These are phyloP conservation scores for Holothuria glaberrima DNA, from an alignment of 35 echinoderm and acorn worm species.

Conservation along the genomic window DNA sequence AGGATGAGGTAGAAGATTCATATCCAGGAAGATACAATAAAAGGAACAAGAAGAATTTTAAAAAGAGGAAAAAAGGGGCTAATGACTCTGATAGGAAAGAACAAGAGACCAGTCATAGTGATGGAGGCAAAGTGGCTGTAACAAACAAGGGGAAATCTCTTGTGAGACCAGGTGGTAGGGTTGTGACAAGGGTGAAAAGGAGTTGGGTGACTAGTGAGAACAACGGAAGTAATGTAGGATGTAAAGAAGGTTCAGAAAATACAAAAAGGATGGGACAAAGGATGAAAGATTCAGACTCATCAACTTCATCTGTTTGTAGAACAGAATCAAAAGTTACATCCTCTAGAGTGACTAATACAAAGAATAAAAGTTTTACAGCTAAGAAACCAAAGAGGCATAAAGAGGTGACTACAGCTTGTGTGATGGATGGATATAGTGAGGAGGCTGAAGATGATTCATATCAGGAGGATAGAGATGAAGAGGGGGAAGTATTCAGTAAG, in stretches of 20 bases:
- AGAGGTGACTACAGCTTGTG: neutral
- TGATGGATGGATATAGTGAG: neutral
- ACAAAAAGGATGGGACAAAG: too few species aligned
- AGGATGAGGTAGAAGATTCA: neutral
- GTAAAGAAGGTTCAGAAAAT: neutral
- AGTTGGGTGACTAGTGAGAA: neutral
- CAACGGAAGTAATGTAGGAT: neutral
- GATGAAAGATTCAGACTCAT: too few species aligned
- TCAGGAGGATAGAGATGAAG: neutral
- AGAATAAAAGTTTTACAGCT: neutral
- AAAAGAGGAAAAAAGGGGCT: too few species aligned
- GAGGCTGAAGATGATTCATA: neutral
- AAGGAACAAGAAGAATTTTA: too few species aligned
- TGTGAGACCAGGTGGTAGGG: neutral
- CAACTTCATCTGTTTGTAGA: neutral
- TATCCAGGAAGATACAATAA: too few species aligned
- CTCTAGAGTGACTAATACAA: too few species aligned
- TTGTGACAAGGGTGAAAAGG: constrained; percentile 16
- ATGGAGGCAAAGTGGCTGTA: neutral
- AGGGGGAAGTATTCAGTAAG: constrained; percentile 71
- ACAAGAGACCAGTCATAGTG: neutral
- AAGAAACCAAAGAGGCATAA: neutral
- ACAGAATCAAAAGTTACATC: neutral
- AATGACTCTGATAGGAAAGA: neutral
- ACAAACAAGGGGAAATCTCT: neutral